phyloP scores from a whole-genome alignment of 1,140 invertebrate genomes.

The Cotesia typhae region DNA sequence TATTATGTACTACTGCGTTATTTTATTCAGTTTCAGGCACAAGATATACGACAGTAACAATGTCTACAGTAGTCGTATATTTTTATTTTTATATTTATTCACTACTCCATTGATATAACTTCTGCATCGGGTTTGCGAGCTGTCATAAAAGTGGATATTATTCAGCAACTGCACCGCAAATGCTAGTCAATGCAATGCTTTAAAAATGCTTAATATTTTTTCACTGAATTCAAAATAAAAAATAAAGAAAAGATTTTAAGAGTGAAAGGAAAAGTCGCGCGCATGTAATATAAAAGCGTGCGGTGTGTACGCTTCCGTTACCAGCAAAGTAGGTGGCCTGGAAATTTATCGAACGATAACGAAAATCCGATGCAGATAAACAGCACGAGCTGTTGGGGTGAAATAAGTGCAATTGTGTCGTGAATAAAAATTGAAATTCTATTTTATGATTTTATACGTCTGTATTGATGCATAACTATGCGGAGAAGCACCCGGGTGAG shows the following conservation, averaged over 20 bases:
- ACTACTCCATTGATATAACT: too few relatives aligned
- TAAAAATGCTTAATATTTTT: too few relatives aligned
- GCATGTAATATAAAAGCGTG: slow-evolving; percentile 18
- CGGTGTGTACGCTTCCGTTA: slow-evolving; percentile 21
- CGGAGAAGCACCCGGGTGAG: too few relatives aligned
- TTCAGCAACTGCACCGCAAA: too few relatives aligned
- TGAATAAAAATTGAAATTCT: slow-evolving; percentile 41
- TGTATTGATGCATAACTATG: slow-evolving; percentile 59
- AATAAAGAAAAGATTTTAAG: not conserved
- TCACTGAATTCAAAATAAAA: not conserved
- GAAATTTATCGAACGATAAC: slow-evolving; percentile 36
- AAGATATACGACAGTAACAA: not conserved
- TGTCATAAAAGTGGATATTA: too few relatives aligned
- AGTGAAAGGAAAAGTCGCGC: slow-evolving; percentile 26
- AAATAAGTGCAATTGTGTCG: slow-evolving; percentile 19
- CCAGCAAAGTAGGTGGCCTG: slow-evolving; percentile 19
- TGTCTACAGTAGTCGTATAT: not conserved
- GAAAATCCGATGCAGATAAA: slow-evolving; percentile 25
- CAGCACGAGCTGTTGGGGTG: not conserved
- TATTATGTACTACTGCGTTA: too few relatives aligned
- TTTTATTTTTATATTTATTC: not conserved
- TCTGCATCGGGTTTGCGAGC: too few relatives aligned
- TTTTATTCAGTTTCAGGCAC: not conserved
- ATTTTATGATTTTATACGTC: slow-evolving; percentile 52
- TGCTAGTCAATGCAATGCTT: too few relatives aligned